These are phyloP conservation scores for Parapristionchus giblindavisi DNA, from an alignment of 2,888 invertebrate species.

Conservation along the genomic window DNA sequence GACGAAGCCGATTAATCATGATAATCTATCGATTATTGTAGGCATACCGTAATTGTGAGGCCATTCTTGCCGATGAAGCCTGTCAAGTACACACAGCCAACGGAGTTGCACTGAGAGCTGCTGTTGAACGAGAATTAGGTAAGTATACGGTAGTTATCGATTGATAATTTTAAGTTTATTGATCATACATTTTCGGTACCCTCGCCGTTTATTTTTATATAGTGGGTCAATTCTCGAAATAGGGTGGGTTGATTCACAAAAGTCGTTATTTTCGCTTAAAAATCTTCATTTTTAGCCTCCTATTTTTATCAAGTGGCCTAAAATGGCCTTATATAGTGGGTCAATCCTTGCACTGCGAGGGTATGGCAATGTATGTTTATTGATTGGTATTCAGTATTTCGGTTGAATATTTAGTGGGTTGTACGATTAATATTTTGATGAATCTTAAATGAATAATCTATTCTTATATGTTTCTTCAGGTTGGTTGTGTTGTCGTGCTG, in stretches of 20 bases:
- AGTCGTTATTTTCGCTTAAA: too few relatives aligned
- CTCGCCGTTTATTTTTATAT: too few relatives aligned
- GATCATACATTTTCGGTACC: too few relatives aligned
- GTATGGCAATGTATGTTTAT: too few relatives aligned
- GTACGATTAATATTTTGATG: background rate
- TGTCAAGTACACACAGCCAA: slow-evolving; percentile 89
- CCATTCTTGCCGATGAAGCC: slow-evolving; percentile 75
- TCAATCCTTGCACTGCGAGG: too few relatives aligned
- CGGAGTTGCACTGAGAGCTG: background rate
- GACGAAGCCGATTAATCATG: background rate
- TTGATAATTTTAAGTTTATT: too few relatives aligned
- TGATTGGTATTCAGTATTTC: background rate
- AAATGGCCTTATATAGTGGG: too few relatives aligned
- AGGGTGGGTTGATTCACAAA: too few relatives aligned
- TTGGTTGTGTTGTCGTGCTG: slow-evolving; percentile 50
- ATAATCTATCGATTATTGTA: background rate
- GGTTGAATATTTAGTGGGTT: background rate
- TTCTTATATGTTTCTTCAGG: slow-evolving; percentile 43
- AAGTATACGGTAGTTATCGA: too few relatives aligned
- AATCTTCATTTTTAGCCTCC: too few relatives aligned
- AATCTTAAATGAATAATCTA: background rate
- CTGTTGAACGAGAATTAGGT: slow-evolving; percentile 18
- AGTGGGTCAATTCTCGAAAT: too few relatives aligned
- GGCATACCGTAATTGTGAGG: slow-evolving; percentile 9
- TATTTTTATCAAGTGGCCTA: too few relatives aligned